Percentiles rank a stretch among this genome's conserved stretches.
phyloP scores from a whole-genome alignment of 2,888 invertebrate genomes.

The Cataglyphis cursor region DNA sequence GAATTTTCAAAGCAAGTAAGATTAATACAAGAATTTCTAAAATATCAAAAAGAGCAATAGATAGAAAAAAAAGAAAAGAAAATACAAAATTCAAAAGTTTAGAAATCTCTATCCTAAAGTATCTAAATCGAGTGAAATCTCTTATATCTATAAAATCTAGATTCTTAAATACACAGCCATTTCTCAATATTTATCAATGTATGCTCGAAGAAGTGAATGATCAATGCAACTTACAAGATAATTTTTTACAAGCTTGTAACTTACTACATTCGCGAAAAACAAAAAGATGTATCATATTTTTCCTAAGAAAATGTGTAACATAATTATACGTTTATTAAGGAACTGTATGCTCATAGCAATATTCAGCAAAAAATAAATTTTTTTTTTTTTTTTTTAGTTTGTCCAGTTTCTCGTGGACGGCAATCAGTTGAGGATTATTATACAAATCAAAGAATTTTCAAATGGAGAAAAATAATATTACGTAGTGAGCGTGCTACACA shows the following conservation, averaged over 20 bases:
- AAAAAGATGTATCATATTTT: neutral
- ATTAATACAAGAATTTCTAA: neutral
- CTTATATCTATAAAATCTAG: slow-evolving; percentile 51
- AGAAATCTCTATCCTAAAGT: slow-evolving; percentile 24
- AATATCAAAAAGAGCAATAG: slow-evolving; percentile 24
- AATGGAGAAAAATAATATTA: slow-evolving; percentile 12
- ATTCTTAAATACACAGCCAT: slow-evolving; percentile 62
- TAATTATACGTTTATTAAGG: slow-evolving; percentile 15
- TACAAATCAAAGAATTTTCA: neutral
- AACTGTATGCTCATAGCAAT: slow-evolving; percentile 9
- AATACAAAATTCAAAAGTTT: slow-evolving; percentile 12
- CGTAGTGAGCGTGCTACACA: neutral
- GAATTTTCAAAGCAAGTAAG: neutral
- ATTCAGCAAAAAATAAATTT: slow-evolving; percentile 7
- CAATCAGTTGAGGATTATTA: slow-evolving; percentile 1
- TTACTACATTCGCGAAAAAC: slow-evolving; percentile 7
- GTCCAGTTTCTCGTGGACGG: neutral
- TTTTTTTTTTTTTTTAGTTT: neutral
- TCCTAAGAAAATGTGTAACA: neutral
- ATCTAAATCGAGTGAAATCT: slow-evolving; percentile 18
- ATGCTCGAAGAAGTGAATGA: slow-evolving; percentile 28
- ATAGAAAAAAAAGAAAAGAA: neutral
- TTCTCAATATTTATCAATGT: slow-evolving; percentile 52
- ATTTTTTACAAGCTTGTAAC: slow-evolving; percentile 12
- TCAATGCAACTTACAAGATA: slow-evolving; percentile 10